Conservation (phyloP, 2,888 invertebrate genomes). For the Pseudococcus longispinus region DNA sequence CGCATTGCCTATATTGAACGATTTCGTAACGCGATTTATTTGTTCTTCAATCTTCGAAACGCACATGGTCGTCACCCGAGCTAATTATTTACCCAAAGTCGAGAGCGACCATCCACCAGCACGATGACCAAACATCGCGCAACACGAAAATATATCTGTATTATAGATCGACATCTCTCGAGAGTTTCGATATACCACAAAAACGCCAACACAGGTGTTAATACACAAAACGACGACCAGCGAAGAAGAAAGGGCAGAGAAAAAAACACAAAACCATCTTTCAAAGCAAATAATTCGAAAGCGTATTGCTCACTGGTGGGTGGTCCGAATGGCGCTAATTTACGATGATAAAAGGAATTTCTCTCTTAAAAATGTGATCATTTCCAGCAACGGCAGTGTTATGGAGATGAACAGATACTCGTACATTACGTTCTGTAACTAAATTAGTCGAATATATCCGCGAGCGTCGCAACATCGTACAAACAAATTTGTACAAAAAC, state of each 20-base stretch:
- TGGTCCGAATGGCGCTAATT: slow-evolving; percentile 42
- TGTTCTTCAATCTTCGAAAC: background rate
- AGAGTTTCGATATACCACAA: background rate
- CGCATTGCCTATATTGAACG: background rate
- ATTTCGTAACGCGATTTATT: background rate
- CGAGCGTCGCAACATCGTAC: background rate
- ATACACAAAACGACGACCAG: background rate
- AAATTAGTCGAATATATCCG: background rate
- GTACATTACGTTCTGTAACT: background rate
- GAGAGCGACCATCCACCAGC: background rate
- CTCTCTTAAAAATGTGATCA: slow-evolving; percentile 9
- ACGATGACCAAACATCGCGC: background rate
- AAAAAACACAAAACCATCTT: slow-evolving; percentile 20
- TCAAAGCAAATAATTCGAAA: slow-evolving; percentile 42
- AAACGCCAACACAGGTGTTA: slow-evolving; percentile 42
- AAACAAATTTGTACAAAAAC: background rate
- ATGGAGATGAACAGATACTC: background rate
- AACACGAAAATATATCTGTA: background rate
- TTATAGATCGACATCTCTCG: background rate
- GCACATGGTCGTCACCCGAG: background rate
- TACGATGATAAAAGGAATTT: slow-evolving; percentile 44
- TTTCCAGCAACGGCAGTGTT: background rate
- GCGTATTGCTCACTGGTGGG: slow-evolving; percentile 37
- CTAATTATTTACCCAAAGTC: slow-evolving; percentile 5
- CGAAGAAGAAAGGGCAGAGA: background rate